Evolutionary conservation across 1,140 invertebrate species (phyloP), one percentile per base, ranked within the genome.

Genomic region (Pygmarrhopalites habei): DNA sequence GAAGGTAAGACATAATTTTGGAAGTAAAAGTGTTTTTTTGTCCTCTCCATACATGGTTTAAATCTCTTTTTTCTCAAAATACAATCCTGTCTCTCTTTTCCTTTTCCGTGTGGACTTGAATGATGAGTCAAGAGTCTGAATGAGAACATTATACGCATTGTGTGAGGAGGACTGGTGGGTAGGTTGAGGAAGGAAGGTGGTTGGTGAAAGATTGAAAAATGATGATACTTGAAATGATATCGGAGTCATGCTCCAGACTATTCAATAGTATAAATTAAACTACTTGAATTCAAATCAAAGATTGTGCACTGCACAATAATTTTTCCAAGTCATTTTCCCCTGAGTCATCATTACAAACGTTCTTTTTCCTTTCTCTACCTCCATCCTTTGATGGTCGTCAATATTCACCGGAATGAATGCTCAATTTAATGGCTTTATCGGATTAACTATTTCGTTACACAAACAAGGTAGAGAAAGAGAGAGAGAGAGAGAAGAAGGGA

Each of bases 281-380:
- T 49, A n/a, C n/a, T n/a, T n/a, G n/a, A n/a, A n/a, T n/a, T 49
- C 12, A 49, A 49, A 49, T 49, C 46, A 49, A 49, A 19, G 46
- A 49, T 49, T 49, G 23, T 14, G 46, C 12, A n/a, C n/a, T n/a
- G n/a, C n/a, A 49, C 23, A 49, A 49, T 15, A 21, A 7, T 49
- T 49, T 49, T 49, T 49, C 7, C 46, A 49, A 23, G 14, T 49
- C 23, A 49, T 49, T n/a, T n/a, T n/a, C n/a, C n/a, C 46, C 7
- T 49, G 7, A 49, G 46, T 49, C 46, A 12, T 49, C 12, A 7
- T 49, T 49, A 12, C 19, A 12, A 7, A 14, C 23, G 7, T 15
- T 10, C 46, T 49, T 19, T 41, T 41, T 12, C 39, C n/a, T 41
- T n/a, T 41, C 39, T 41, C 12, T n/a, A 12, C 39, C 39, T 12